Conservation (phyloP, 2,888 invertebrate genomes). For the Nephrotoma guestfalica region DNA sequence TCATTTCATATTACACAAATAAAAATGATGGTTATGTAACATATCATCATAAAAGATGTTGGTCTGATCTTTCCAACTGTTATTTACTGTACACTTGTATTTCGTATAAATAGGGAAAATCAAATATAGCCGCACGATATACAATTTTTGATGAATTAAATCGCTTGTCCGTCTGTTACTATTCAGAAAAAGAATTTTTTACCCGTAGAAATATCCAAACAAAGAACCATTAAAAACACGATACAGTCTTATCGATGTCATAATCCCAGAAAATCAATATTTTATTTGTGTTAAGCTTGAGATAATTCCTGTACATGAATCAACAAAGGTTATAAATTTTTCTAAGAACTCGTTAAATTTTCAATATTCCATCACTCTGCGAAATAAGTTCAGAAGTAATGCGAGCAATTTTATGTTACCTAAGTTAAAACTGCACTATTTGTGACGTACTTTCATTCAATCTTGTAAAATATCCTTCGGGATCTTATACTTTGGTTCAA, state of each 20-base stretch:
- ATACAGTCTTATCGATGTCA: background rate
- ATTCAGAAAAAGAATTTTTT: background rate
- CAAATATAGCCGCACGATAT: background rate
- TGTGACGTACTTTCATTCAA: too few relatives aligned
- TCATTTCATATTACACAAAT: background rate
- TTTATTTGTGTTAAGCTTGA: background rate
- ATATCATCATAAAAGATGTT: background rate
- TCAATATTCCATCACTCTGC: background rate
- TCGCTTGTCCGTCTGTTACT: background rate
- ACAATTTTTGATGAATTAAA: background rate
- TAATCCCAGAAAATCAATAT: background rate
- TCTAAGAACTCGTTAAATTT: background rate
- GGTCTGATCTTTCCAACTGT: background rate
- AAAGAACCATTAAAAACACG: background rate
- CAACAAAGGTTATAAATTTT: background rate
- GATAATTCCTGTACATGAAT: background rate
- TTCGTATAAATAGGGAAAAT: background rate
- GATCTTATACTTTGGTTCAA: too few relatives aligned
- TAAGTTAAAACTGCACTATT: too few relatives aligned
- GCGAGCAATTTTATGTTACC: too few relatives aligned
- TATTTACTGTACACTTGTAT: background rate
- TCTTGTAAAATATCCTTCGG: too few relatives aligned
- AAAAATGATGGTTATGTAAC: background rate
- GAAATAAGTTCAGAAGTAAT: too few relatives aligned
- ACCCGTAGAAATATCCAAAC: background rate